These are phyloP conservation scores for Sialia sialis DNA, from an alignment of 2,113 vertebrate genomes.

Conservation along the genomic window DNA sequence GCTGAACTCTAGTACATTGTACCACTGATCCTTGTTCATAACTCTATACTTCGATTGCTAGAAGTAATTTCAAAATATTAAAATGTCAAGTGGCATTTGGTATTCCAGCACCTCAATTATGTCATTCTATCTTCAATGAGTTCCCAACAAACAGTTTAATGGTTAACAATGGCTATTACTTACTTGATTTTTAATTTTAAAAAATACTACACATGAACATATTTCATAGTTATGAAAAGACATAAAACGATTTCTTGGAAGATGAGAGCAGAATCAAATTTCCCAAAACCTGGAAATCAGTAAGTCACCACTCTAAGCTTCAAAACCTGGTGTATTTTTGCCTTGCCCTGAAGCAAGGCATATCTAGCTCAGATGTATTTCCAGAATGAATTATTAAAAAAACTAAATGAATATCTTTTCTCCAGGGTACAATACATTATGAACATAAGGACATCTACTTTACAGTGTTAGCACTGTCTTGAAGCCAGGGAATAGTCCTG, in stretches of 20 bases:
- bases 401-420: not conserved
- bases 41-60: constrained; percentile 97
- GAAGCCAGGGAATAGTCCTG: not conserved
- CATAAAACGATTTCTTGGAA: not conserved
- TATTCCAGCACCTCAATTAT: not conserved
- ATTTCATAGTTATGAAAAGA: not conserved
- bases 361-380: not conserved
- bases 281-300: not conserved
- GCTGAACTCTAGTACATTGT: constrained; percentile 97
- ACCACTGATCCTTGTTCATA: constrained; percentile 99
- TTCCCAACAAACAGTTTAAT: not conserved
- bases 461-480: not conserved
- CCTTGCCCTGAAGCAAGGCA: not conserved
- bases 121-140: not conserved
- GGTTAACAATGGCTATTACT: not conserved
- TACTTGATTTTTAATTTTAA: not conserved
- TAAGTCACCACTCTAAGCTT: not conserved
- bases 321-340: not conserved
- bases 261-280: not conserved
- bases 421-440: not conserved
- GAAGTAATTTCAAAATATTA: constrained; percentile 38
- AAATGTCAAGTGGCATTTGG: not conserved
- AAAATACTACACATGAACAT: not conserved
- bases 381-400: not conserved
- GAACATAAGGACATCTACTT: not conserved